Conservation (phyloP, 2,888 invertebrate genomes). For the Plusia festucae region DNA sequence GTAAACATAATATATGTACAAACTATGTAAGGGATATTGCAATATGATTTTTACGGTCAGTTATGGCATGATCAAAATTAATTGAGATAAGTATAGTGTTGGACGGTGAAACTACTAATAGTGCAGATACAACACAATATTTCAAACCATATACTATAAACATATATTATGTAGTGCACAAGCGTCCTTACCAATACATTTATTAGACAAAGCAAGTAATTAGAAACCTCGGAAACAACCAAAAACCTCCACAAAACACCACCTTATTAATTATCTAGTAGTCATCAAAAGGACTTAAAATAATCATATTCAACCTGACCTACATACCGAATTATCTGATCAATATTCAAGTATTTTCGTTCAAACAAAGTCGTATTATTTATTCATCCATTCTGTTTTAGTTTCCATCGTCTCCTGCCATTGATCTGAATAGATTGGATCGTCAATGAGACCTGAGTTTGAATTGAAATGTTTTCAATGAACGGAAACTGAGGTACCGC, state of each 20-base stretch:
- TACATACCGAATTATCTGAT: constrained; percentile 58
- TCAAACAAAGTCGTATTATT: constrained; percentile 43
- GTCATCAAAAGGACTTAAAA: constrained; percentile 56
- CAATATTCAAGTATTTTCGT: constrained; percentile 58
- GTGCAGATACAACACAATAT: too few species aligned
- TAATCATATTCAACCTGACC: constrained; percentile 62
- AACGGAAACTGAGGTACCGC: constrained; percentile 23
- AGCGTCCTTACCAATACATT: too few species aligned
- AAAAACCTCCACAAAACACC: neutral
- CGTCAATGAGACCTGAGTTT: constrained; percentile 16
- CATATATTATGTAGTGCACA: too few species aligned
- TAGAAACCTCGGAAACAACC: neutral
- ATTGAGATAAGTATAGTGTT: too few species aligned
- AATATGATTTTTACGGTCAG: too few species aligned
- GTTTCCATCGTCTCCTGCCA: constrained; percentile 21
- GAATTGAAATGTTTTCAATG: constrained; percentile 41
- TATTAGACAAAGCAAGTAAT: neutral
- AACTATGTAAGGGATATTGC: too few species aligned
- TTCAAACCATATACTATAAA: too few species aligned
- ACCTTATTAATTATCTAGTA: constrained; percentile 23
- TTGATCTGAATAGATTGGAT: constrained; percentile 12
- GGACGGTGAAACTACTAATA: too few species aligned
- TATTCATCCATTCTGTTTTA: constrained; percentile 41
- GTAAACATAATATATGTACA: too few species aligned
- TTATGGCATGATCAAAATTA: too few species aligned